A percentile compares a stretch with the other conserved stretches of the same genome.
Evolutionary conservation across 1,140 invertebrate genomes (phyloP).

Genomic region (Caenorhabditis elegans): DNA sequence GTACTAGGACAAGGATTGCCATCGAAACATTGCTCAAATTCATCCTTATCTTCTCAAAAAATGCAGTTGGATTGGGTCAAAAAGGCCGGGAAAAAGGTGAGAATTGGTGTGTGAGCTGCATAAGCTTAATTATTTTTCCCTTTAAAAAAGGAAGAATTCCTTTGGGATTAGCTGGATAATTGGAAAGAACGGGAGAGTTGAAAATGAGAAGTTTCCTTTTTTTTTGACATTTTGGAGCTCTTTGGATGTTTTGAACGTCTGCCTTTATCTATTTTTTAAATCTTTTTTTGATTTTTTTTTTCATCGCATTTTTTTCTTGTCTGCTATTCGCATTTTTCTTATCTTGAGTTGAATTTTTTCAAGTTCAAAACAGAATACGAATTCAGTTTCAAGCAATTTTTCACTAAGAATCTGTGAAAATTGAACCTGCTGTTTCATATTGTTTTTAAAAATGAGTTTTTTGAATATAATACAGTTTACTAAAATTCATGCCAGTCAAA

Average conservation of each 20-base stretch:
- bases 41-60: background rate
- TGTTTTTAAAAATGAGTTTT: too few relatives aligned
- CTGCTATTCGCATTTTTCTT: background rate
- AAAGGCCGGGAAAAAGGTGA: constrained; percentile 11
- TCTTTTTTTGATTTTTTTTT: background rate
- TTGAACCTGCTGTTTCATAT: too few relatives aligned
- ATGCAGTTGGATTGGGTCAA: constrained; percentile 26
- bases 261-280: too few relatives aligned
- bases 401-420: too few relatives aligned
- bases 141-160: background rate
- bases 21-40: background rate
- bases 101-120: too few relatives aligned
- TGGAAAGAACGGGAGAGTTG: background rate
- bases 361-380: too few relatives aligned
- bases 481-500: too few relatives aligned
- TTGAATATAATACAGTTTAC: too few relatives aligned
- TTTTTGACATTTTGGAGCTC: too few relatives aligned
- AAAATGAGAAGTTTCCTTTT: background rate
- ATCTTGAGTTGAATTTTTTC: too few relatives aligned
- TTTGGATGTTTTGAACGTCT: too few relatives aligned
- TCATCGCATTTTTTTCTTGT: background rate
- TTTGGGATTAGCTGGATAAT: background rate
- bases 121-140: background rate
- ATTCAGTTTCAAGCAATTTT: too few relatives aligned
- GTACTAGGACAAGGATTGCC: background rate